phyloP scores from a whole-genome alignment of 1,140 invertebrate species.

The Parapsyche elsis region DNA sequence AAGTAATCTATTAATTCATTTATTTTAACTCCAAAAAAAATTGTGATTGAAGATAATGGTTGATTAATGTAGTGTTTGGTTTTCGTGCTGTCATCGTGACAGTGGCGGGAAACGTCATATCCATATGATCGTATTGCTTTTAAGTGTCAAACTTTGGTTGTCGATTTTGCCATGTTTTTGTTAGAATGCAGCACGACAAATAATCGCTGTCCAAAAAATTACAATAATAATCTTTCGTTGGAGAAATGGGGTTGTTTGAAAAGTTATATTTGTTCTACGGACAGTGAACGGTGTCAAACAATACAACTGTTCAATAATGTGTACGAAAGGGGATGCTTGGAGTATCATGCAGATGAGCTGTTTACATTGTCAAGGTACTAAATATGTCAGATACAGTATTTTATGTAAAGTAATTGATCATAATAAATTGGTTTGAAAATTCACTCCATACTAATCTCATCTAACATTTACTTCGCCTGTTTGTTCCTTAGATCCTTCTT shows the following conservation, averaged over 20 bases:
- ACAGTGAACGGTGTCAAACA: no score
- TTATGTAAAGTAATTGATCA: background rate
- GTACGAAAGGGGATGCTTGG: background rate
- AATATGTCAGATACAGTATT: background rate
- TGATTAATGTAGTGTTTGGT: no score
- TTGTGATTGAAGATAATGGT: no score
- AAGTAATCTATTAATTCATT: no score
- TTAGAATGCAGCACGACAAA: background rate
- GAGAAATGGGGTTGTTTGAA: background rate
- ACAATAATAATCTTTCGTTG: background rate
- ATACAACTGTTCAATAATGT: background rate
- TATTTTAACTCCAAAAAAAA: no score
- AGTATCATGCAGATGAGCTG: background rate
- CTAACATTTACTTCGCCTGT: background rate
- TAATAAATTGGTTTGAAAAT: background rate
- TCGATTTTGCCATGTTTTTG: background rate
- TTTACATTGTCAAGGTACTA: background rate
- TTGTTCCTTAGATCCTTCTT: constrained; percentile 9
- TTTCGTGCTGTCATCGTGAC: no score
- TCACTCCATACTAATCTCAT: background rate
- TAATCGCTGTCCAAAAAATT: background rate
- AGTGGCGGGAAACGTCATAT: background rate
- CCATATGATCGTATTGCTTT: background rate
- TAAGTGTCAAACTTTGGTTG: background rate
- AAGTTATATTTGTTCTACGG: background rate